These are phyloP conservation scores for Steatornis caripensis DNA, from an alignment of 2,113 vertebrate species.

Conservation along the genomic window DNA sequence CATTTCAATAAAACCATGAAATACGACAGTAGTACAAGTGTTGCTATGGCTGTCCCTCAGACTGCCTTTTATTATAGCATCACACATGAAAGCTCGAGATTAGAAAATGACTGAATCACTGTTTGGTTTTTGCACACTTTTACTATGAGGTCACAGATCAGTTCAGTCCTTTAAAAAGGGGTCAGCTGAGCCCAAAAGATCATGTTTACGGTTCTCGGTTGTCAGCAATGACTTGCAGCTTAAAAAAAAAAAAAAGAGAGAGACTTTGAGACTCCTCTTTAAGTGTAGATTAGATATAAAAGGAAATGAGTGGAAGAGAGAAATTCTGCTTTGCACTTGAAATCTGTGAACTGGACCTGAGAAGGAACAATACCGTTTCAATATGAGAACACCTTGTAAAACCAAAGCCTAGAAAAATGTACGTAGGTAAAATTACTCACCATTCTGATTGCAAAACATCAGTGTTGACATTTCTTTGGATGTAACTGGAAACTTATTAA, in stretches of 20 bases:
- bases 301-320: background rate
- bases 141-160: background rate
- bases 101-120: background rate
- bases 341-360: background rate
- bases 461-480: conserved; percentile 42
- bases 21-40: background rate
- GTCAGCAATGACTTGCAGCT: background rate
- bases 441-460: background rate
- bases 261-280: conserved; percentile 3
- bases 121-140: background rate
- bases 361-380: conserved; percentile 4
- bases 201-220: background rate
- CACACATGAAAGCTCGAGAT: background rate
- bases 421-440: conserved; percentile 10
- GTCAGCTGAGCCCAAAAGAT: background rate
- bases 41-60: background rate
- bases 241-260: background rate
- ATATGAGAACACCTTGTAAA: conserved; percentile 24
- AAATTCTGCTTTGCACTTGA: background rate
- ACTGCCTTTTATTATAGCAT: background rate
- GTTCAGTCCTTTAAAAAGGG: background rate
- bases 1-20: background rate
- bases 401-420: background rate
- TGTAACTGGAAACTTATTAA: conserved; percentile 48
- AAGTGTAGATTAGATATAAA: conserved; percentile 19